phyloP scores from a whole-genome alignment of 2,797 vertebrate species.

The Smutsia gigantea region DNA sequence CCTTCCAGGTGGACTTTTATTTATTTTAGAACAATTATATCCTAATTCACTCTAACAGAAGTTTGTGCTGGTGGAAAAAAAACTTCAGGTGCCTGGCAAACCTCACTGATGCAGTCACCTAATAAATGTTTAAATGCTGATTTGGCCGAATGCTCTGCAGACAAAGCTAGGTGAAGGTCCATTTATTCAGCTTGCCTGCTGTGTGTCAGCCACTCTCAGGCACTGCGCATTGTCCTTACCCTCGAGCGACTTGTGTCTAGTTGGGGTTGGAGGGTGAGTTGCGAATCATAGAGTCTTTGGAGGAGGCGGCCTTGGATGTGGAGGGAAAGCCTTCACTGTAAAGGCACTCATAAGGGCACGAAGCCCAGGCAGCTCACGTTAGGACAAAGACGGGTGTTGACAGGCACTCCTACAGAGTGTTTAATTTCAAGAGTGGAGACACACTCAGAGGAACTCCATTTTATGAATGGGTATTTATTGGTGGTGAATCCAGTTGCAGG shows the following conservation, averaged over 20 bases:
- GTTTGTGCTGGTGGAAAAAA: neutral
- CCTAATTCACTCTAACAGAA: neutral
- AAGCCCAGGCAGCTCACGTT: neutral
- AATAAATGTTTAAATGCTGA: neutral
- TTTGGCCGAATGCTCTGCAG: neutral
- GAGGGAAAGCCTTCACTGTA: neutral
- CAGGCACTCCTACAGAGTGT: neutral
- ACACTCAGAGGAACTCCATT: neutral
- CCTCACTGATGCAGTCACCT: neutral
- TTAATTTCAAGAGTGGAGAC: neutral
- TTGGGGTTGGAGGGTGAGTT: neutral
- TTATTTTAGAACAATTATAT: slow-evolving; percentile 13
- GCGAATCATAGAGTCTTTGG: neutral
- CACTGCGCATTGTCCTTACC: neutral
- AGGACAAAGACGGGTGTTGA: neutral
- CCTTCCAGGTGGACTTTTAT: neutral
- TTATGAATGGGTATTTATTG: neutral
- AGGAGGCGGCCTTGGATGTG: neutral
- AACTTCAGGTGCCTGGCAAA: neutral
- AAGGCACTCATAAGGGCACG: neutral
- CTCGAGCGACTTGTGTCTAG: neutral
- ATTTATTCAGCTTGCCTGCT: neutral
- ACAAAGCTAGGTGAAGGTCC: neutral
- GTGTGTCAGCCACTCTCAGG: neutral
- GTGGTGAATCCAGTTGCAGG: neutral